phyloP scores from a whole-genome alignment of 2,113 vertebrate genomes.

The Fregata magnificens region DNA sequence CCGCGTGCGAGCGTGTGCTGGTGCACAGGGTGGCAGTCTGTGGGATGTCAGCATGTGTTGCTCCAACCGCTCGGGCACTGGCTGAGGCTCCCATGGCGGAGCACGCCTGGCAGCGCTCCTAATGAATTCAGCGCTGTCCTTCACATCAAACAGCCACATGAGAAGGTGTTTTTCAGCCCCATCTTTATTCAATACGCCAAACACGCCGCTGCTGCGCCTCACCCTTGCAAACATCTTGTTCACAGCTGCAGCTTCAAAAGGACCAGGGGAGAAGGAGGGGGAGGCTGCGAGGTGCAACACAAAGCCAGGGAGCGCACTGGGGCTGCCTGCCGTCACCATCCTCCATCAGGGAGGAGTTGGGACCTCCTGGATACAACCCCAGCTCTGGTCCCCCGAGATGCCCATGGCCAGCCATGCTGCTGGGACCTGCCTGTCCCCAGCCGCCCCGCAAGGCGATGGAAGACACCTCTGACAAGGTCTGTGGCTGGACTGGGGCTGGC shows the following conservation, averaged over 20 bases:
- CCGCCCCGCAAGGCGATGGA: accelerated
- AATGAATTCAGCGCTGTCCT: neutral
- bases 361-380: too few relatives aligned
- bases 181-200: neutral
- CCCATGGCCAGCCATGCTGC: accelerated
- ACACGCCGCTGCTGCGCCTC: neutral
- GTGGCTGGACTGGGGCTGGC: neutral
- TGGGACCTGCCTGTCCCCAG: neutral
- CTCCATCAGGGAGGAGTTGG: neutral
- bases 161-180: neutral
- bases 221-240: neutral
- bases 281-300: neutral
- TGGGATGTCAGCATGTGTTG: neutral
- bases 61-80: accelerated
- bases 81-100: neutral
- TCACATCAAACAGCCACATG: neutral
- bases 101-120: neutral
- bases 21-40: accelerated
- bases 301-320: accelerated
- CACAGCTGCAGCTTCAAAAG: slow-evolving; percentile 39
- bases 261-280: neutral
- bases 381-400: neutral
- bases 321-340: neutral
- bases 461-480: accelerated
- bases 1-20: accelerated